Percentiles rank a stretch among this genome's conserved stretches.
These are phyloP conservation scores for Coregonus sp. DNA, from an alignment of 2,797 vertebrate species.

Conservation along the genomic window DNA sequence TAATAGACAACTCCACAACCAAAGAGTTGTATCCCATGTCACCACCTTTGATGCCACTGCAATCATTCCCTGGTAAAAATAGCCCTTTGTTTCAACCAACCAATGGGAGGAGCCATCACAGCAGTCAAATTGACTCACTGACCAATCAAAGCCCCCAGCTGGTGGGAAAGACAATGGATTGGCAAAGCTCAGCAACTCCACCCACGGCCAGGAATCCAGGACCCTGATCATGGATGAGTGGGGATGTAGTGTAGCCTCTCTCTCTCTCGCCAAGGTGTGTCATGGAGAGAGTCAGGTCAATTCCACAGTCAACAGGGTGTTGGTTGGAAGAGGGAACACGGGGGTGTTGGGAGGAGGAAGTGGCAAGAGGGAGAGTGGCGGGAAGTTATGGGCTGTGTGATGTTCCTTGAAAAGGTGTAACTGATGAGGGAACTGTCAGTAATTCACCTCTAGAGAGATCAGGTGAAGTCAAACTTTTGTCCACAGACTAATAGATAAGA, in stretches of 20 bases:
- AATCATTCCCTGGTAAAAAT: background rate
- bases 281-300: slow-evolving; percentile 12
- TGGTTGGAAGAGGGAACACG: background rate
- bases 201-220: background rate
- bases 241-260: too few species aligned
- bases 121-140: background rate
- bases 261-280: slow-evolving; percentile 7
- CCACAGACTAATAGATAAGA: background rate
- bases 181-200: slow-evolving; percentile 4
- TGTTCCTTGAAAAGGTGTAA: background rate
- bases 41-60: background rate
- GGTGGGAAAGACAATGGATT: slow-evolving; percentile 16
- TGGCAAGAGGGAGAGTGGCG: background rate
- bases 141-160: background rate
- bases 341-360: background rate
- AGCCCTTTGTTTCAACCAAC: background rate
- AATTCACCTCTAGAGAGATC: background rate
- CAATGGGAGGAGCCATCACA: background rate
- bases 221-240: too few species aligned
- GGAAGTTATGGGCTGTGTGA: background rate
- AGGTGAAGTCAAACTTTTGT: background rate
- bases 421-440: background rate
- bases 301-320: background rate
- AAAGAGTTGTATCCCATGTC: too few species aligned
- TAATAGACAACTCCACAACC: too few species aligned